Base-by-base conservation (phyloP, 2,888 invertebrate genomes). In the Andrena haemorrhoa region DNA sequence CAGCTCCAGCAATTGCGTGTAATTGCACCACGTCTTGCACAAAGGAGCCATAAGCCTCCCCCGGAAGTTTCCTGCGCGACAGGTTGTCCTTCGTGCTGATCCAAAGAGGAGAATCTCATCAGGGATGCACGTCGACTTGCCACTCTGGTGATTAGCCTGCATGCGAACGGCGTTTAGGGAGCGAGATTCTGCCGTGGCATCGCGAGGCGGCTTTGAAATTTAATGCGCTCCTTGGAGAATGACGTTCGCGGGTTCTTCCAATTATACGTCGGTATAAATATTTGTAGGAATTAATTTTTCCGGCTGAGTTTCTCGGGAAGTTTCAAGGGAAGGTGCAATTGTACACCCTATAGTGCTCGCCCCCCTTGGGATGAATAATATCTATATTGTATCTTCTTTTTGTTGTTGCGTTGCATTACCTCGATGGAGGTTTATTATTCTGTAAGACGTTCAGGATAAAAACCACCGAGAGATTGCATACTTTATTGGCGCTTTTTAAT, bases 11-110 rank as follows among this genome's bases (percentile, higher is more conserved):
- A 81, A 88, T 88, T 83, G 82, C 83, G 76, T 79, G 82, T 87
- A 85, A 87, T 87, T 87, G 86, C 84, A 64, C 69, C 82, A 75
- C 84, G 86, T 86, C 84, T 86, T 86, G 66, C 71, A 87, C 84
- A 87, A 88, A 88, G 86, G 84, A 79, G 84, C 41, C 81, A 74
- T 76, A 85, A 84, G 79, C 84, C 76, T 82, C 71, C 78, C 66
- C 74, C 82, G 84, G 84, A 84, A 82, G 73, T 79, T 79, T 73
- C 72, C 81, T 56, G 66, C 75, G 81, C 84, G 84, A 85, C 84
- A 85, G 84, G 77, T 80, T 84, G 84, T 81, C 84, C 84, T 78
- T 78, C 84, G 71, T 84, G 29, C 82, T 47, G 64, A 79, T 81
- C 75, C 75, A 65, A 66, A 78, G 75, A 79, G 79, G 72, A 75